These are phyloP conservation scores for Tachina grossa DNA, from an alignment of 2,888 invertebrate species.

Conservation along the genomic window DNA sequence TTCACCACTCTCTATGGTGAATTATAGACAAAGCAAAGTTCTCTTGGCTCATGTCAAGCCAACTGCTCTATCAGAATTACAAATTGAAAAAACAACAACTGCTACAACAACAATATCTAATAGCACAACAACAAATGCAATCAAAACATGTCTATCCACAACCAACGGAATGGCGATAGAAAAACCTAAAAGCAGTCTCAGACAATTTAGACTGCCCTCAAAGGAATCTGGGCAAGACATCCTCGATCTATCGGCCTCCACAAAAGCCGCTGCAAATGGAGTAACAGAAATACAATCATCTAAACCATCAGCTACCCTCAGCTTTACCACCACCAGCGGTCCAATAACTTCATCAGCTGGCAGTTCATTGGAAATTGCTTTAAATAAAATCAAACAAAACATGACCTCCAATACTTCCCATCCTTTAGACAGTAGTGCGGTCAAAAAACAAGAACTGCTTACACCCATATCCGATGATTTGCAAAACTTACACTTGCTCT, in stretches of 20 bases:
- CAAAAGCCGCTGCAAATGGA: constrained; percentile 57
- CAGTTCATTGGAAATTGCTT: constrained; percentile 78
- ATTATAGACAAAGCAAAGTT: constrained; percentile 61
- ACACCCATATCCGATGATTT: constrained; percentile 78
- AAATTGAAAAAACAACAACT: constrained; percentile 38
- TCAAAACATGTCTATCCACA: constrained; percentile 31
- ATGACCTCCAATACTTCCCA: constrained; percentile 75
- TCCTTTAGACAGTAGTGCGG: constrained; percentile 12
- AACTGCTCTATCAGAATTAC: constrained; percentile 47
- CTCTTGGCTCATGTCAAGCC: constrained; percentile 61
- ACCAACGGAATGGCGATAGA: constrained; percentile 67
- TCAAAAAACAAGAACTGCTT: constrained; percentile 53
- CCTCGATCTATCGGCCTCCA: constrained; percentile 83
- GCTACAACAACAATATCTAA: neutral
- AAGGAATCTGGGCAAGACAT: constrained; percentile 84
- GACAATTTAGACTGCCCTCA: constrained; percentile 79
- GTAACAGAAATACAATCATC: constrained; percentile 34
- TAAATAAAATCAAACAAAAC: constrained; percentile 82
- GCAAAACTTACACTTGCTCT: constrained; percentile 85
- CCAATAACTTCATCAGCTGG: constrained; percentile 73
- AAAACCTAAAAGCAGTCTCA: constrained; percentile 77
- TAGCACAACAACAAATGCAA: constrained; percentile 5
- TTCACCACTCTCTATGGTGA: constrained; percentile 62
- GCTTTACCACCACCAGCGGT: constrained; percentile 76
- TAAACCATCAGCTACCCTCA: neutral